Evolutionary conservation across 2,797 vertebrate species (phyloP).

Genomic region (Paedocypris micromegethes): DNA sequence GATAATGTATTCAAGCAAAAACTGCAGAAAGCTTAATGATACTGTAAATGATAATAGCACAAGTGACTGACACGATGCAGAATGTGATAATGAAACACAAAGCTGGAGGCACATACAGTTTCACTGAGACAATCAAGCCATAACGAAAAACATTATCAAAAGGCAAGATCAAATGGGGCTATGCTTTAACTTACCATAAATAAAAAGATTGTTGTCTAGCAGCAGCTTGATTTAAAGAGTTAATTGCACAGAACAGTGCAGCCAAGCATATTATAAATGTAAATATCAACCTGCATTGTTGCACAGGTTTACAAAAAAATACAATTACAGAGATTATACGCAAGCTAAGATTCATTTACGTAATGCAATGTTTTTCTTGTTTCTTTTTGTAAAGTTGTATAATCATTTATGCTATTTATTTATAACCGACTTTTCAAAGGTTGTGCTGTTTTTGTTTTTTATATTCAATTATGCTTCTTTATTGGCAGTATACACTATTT

Average conservation of each 20-base stretch:
- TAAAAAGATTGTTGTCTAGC: constrained; percentile 2
- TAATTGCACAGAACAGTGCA: constrained; percentile 15
- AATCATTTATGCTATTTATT: too few relatives aligned
- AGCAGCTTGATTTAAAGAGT: constrained; percentile 12
- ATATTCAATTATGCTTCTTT: too few relatives aligned
- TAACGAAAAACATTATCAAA: background rate
- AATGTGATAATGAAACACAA: constrained; percentile 6
- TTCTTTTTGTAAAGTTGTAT: too few relatives aligned
- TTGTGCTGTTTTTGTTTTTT: too few relatives aligned
- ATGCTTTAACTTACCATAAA: background rate
- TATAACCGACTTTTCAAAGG: too few relatives aligned
- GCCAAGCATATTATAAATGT: background rate
- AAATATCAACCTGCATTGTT: too few relatives aligned
- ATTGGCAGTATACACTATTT: too few relatives aligned
- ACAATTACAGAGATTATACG: background rate
- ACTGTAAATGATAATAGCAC: constrained; percentile 3
- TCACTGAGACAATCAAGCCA: background rate
- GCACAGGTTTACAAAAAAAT: too few relatives aligned
- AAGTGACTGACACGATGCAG: constrained; percentile 21
- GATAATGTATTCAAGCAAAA: constrained; percentile 43
- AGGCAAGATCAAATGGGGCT: background rate
- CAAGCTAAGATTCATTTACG: background rate
- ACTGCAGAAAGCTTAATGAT: constrained; percentile 49
- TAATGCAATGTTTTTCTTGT: too few relatives aligned
- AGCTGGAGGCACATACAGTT: constrained; percentile 10